Conservation (phyloP, 2,888 invertebrate species). For the Noctua janthe region DNA sequence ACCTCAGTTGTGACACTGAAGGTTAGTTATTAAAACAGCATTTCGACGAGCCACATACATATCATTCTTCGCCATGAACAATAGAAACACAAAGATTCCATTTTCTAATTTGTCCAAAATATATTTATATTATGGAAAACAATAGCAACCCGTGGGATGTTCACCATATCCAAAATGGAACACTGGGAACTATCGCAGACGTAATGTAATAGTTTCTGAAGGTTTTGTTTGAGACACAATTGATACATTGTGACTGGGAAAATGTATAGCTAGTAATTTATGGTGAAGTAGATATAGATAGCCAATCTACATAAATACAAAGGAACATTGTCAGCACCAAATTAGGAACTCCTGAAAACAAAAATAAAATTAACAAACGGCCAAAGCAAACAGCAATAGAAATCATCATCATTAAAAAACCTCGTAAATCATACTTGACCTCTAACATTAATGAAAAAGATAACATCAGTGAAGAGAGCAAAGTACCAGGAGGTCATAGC, state of each 20-base stretch:
- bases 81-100: neutral
- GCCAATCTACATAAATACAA: slow-evolving; percentile 2
- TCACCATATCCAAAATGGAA: slow-evolving; percentile 38
- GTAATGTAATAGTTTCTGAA: slow-evolving; percentile 29
- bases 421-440: slow-evolving; percentile 39
- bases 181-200: slow-evolving; percentile 31
- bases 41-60: neutral
- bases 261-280: neutral
- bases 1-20: neutral
- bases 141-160: slow-evolving; percentile 43
- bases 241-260: slow-evolving; percentile 15
- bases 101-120: slow-evolving; percentile 34
- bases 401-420: slow-evolving; percentile 44
- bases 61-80: neutral
- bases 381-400: neutral
- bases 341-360: neutral
- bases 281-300: too few relatives aligned
- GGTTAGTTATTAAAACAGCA: neutral
- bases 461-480: slow-evolving; percentile 44
- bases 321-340: neutral
- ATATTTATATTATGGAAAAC: slow-evolving; percentile 23
- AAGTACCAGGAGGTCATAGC: slow-evolving; percentile 62
- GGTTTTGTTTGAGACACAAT: slow-evolving; percentile 25
- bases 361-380: neutral
- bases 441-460: slow-evolving; percentile 51